Evolutionary conservation across 2,888 invertebrate species (phyloP).

Genomic region (Caenorhabditis wallacei): DNA sequence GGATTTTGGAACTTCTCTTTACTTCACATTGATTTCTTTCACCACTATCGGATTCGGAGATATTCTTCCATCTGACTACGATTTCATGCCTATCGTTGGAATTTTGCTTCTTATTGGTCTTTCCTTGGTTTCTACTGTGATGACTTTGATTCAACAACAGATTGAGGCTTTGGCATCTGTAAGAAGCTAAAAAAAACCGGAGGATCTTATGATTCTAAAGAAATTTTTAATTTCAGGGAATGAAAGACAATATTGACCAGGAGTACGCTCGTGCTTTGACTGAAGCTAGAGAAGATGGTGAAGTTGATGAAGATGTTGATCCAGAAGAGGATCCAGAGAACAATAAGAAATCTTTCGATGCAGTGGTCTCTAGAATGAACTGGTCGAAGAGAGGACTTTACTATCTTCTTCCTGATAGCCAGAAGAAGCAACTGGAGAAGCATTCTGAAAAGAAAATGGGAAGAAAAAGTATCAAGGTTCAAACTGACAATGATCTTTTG

Average conservation of each 20-base stretch:
- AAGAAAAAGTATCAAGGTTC: conserved; percentile 66
- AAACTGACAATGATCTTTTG: conserved; percentile 71
- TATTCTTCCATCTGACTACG: conserved; percentile 74
- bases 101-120: conserved; percentile 79
- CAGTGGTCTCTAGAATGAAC: conserved; percentile 79
- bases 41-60: conserved; percentile 82
- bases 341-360: conserved; percentile 53
- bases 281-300: conserved; percentile 76
- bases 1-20: conserved; percentile 80
- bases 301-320: conserved; percentile 63
- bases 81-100: conserved; percentile 80
- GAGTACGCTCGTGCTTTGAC: conserved; percentile 80
- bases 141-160: conserved; percentile 81
- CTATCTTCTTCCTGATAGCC: conserved; percentile 77
- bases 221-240: conserved; percentile 66
- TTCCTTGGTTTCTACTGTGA: conserved; percentile 80
- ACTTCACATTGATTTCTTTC: conserved; percentile 81
- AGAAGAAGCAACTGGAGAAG: conserved; percentile 71
- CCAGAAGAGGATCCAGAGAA: conserved; percentile 53
- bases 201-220: too few species aligned
- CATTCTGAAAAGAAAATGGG: conserved; percentile 67
- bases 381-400: conserved; percentile 77
- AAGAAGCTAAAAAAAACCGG: conserved; percentile 8
- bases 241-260: conserved; percentile 81
- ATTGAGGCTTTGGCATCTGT: conserved; percentile 80